Conservation (phyloP, 2,797 vertebrate genomes). For the Bradypodion pumilum region DNA sequence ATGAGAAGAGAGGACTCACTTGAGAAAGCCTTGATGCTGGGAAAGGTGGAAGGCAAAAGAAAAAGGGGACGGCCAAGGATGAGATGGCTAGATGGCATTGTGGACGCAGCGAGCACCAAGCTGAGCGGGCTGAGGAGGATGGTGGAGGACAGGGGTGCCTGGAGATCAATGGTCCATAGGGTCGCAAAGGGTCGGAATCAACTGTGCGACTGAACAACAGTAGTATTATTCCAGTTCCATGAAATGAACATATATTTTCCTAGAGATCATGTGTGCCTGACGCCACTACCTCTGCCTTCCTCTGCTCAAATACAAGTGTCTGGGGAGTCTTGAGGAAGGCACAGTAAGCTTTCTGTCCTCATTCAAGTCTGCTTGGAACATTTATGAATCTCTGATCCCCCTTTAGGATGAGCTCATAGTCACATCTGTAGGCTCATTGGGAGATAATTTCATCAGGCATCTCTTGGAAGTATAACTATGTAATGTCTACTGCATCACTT, state of each 20-base stretch:
- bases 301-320: not conserved
- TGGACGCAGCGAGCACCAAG: too few species aligned
- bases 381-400: not conserved
- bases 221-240: too few species aligned
- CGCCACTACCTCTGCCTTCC: not conserved
- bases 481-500: not conserved
- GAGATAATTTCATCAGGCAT: not conserved
- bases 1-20: too few species aligned
- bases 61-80: too few species aligned
- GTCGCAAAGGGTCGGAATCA: too few species aligned
- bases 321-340: not conserved
- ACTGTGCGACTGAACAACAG: too few species aligned
- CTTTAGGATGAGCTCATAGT: not conserved
- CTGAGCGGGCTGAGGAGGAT: too few species aligned
- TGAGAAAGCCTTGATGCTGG: too few species aligned
- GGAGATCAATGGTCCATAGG: too few species aligned
- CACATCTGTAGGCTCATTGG: not conserved
- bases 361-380: not conserved
- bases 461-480: not conserved
- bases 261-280: not conserved
- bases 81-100: too few species aligned
- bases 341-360: not conserved
- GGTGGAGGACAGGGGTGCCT: too few species aligned
- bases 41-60: too few species aligned
- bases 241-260: not conserved